phyloP scores from a whole-genome alignment of 2,113 vertebrate genomes.

The Calyptomena viridis region DNA sequence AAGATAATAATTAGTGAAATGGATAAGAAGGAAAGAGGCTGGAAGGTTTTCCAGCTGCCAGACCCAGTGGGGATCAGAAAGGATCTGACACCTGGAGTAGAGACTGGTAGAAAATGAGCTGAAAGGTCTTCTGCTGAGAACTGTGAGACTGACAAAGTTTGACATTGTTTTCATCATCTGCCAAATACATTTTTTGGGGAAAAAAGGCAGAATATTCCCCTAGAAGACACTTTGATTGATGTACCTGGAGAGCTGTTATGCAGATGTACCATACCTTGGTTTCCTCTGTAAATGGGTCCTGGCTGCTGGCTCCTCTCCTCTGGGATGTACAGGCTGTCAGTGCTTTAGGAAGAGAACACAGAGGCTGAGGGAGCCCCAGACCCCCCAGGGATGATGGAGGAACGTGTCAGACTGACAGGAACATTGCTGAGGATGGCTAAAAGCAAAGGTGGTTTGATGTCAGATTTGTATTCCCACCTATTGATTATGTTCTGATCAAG shows the following conservation, averaged over 20 bases:
- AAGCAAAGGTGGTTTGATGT: background rate
- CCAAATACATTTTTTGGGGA: background rate
- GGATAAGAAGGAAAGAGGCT: background rate
- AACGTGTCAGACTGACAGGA: background rate
- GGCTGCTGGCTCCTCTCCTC: background rate
- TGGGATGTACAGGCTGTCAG: background rate
- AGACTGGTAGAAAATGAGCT: background rate
- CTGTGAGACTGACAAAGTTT: background rate
- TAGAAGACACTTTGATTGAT: background rate
- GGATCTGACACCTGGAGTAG: background rate
- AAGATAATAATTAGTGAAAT: constrained; percentile 33
- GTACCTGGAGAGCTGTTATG: background rate
- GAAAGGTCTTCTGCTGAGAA: background rate
- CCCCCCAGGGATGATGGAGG: background rate
- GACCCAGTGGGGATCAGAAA: background rate
- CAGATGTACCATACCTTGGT: background rate
- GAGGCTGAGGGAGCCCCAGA: background rate
- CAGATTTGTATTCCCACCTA: fast-evolving
- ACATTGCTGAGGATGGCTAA: background rate
- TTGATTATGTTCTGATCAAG: background rate
- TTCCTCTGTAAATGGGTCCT: background rate
- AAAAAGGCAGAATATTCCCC: background rate
- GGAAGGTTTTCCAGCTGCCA: background rate
- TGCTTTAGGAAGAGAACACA: background rate
- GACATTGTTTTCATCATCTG: background rate